phyloP scores from a whole-genome alignment of 2,888 invertebrate species.

The Phortica okadai region DNA sequence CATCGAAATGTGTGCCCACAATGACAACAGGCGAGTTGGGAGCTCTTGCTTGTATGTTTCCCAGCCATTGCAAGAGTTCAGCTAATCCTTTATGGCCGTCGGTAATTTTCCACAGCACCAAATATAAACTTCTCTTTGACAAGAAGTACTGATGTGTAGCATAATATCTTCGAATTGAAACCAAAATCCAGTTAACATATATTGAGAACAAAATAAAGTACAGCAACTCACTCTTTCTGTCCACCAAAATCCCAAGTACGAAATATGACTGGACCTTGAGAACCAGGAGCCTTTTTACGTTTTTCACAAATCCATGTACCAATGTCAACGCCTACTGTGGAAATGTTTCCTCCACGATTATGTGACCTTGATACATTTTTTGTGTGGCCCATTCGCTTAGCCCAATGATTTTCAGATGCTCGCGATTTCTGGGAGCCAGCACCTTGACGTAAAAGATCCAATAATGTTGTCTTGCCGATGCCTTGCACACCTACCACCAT shows the following conservation, averaged over 20 bases:
- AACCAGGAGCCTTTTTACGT: conserved; percentile 84
- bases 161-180: conserved; percentile 83
- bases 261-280: conserved; percentile 90
- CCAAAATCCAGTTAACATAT: background rate
- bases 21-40: conserved; percentile 98
- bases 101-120: conserved; percentile 95
- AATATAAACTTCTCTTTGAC: conserved; percentile 94
- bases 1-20: conserved; percentile 97
- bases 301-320: conserved; percentile 96
- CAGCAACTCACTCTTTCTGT: conserved; percentile 86
- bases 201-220: background rate
- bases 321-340: conserved; percentile 98
- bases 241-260: conserved; percentile 99
- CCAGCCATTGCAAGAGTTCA: conserved; percentile 95
- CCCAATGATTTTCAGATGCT: conserved; percentile 87
- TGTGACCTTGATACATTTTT: conserved; percentile 85
- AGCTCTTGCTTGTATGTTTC: conserved; percentile 95
- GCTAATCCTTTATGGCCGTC: conserved; percentile 94
- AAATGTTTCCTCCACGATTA: conserved; percentile 86
- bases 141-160: conserved; percentile 99
- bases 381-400: conserved; percentile 95
- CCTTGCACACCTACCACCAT: conserved; percentile 96
- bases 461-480: conserved; percentile 91
- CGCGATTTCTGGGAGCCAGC: conserved; percentile 86
- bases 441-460: conserved; percentile 92